Conservation (phyloP, 1,140 invertebrate genomes). For the Aplysia californica region DNA sequence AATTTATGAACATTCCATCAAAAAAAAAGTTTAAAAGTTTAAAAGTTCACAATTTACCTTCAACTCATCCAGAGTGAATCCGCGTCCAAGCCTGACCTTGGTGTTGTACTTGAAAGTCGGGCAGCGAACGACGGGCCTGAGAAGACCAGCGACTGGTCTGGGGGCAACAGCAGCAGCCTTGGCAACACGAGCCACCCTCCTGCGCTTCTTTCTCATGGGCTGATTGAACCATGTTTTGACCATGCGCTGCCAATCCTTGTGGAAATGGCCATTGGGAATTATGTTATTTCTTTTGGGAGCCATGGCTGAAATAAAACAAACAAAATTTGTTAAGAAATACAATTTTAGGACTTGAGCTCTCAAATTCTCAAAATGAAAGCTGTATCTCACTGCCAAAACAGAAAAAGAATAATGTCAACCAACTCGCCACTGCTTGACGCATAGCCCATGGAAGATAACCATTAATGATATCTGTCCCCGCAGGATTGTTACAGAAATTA, state of each 20-base stretch:
- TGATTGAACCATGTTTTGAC: conserved; percentile 99
- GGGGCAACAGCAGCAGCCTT: conserved; percentile 94
- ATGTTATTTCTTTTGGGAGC: conserved; percentile 95
- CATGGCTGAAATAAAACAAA: conserved; percentile 65
- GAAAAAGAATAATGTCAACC: too few relatives aligned
- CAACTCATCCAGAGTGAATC: conserved; percentile 96
- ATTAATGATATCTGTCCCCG: too few relatives aligned
- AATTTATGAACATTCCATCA: too few relatives aligned
- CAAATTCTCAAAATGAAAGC: too few relatives aligned
- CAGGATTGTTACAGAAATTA: too few relatives aligned
- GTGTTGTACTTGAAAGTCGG: conserved; percentile 85
- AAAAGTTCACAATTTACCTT: too few relatives aligned
- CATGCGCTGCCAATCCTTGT: conserved; percentile 99
- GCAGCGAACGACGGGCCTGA: conserved; percentile 94
- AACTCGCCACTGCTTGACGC: too few relatives aligned
- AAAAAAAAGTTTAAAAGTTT: too few relatives aligned
- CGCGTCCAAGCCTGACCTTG: conserved; percentile 91
- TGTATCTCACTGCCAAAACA: too few relatives aligned
- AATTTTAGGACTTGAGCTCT: too few relatives aligned
- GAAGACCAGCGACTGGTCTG: conserved; percentile 84
- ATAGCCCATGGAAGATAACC: too few relatives aligned
- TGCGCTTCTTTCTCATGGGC: conserved; percentile 91
- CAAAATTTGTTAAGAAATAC: too few relatives aligned
- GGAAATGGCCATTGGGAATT: conserved; percentile 99
- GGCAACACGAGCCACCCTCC: conserved; percentile 86